Conservation (phyloP, 2,797 vertebrate genomes). For the Syngnathus rostellatus region DNA sequence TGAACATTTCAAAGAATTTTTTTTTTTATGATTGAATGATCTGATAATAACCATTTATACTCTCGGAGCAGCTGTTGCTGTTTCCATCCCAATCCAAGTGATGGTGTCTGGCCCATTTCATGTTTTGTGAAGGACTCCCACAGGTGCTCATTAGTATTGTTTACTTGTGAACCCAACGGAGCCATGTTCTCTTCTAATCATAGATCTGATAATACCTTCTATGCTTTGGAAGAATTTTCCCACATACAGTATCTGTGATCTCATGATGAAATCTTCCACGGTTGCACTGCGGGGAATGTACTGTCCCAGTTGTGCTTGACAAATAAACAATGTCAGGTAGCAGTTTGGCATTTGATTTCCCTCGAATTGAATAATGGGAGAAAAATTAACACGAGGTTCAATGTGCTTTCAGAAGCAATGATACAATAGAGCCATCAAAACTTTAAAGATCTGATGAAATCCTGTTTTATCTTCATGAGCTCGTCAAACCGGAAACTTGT, state of each 20-base stretch:
- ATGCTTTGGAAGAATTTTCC: constrained; percentile 25
- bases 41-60: constrained; percentile 23
- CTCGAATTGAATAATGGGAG: neutral
- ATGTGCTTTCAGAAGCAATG: neutral
- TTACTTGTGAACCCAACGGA: constrained; percentile 45
- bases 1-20: constrained; percentile 5
- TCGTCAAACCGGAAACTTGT: neutral
- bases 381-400: neutral
- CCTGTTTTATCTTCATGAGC: neutral
- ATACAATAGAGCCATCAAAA: neutral
- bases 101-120: constrained; percentile 41
- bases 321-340: constrained; percentile 8
- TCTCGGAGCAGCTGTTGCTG: constrained; percentile 10
- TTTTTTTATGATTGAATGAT: constrained; percentile 21
- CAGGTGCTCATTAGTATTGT: constrained; percentile 61
- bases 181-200: constrained; percentile 49
- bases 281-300: constrained; percentile 10
- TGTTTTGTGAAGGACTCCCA: constrained; percentile 46
- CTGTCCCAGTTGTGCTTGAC: neutral
- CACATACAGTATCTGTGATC: constrained; percentile 33
- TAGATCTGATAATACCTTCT: constrained; percentile 43
- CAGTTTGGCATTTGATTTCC: constrained; percentile 3
- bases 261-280: constrained; percentile 33
- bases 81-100: constrained; percentile 18
- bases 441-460: neutral